Evolutionary conservation across 2,888 invertebrate genomes (phyloP), one percentile per base, ranked within the genome.

Genomic region (Caenorhabditis sp.): DNA sequence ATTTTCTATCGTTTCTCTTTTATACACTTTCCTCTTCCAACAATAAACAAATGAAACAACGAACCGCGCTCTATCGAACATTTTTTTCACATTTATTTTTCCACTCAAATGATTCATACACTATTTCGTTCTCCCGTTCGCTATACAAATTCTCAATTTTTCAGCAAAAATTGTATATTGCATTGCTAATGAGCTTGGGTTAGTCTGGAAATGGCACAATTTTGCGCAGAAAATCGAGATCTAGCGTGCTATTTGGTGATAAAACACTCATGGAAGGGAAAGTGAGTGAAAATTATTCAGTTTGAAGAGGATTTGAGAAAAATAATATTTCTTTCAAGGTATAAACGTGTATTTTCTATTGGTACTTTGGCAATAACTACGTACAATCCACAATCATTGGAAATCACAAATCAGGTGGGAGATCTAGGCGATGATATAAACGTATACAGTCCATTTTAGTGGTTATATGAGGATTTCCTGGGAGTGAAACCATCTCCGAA

Each of bases 241-340:
- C 92, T 96, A 88, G 94, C 95, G 81, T 96, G 97, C 88, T 99
- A 95, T 90, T 92, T 95, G 88, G 95, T 97, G 88, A 95, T 94
- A 43, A 99, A 99, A 90, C 95, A 96, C 89, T 95, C 91, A 66
- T 99, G 97, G 97, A 97, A 95, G 89, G 99, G 97, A 89, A 97
- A 94, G 93, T 93, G 52, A 70, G 83, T 80, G 23, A 62, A 58
- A 56, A 50, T 27, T 63, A 7, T 31, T 4, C 4, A 20, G 21
- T 50, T n/a, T n/a, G n/a, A n/a, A n/a, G n/a, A n/a, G n/a, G n/a
- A n/a, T n/a, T n/a, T n/a, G n/a, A n/a, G n/a, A n/a, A n/a, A n/a
- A n/a, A n/a, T n/a, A n/a, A n/a, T n/a, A n/a, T n/a, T n/a, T n/a
- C n/a, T n/a, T n/a, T n/a, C 38, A 85, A 93, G 93, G 88, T 99